Evolutionary conservation across 2,113 vertebrate genomes (phyloP).

Genomic region (Anseranas semipalmata): DNA sequence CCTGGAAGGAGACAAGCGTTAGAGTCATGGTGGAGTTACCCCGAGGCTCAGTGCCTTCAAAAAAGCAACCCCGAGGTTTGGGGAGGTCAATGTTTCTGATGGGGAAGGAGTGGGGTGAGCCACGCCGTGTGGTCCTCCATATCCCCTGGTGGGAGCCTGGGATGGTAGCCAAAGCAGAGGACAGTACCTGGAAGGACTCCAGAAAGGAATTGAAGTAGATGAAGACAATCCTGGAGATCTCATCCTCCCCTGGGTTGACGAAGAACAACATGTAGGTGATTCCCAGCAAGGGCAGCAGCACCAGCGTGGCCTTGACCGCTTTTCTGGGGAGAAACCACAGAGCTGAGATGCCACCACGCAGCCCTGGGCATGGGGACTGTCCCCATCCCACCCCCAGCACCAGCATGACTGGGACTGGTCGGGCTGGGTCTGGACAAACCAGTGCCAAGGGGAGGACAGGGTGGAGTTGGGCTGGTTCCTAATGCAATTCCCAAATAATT

Average conservation of each 20-base stretch:
- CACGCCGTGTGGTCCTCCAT: background rate
- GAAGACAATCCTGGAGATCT: conserved; percentile 93
- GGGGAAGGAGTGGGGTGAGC: rapidly evolving
- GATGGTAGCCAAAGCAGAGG: background rate
- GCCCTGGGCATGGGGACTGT: background rate
- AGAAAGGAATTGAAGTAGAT: conserved; percentile 98
- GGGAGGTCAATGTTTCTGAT: background rate
- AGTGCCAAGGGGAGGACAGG: rapidly evolving
- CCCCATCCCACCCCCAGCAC: background rate
- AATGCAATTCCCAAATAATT: background rate
- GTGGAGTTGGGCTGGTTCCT: background rate
- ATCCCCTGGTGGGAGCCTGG: background rate
- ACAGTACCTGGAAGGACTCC: conserved; percentile 93
- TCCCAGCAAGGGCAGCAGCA: conserved; percentile 94
- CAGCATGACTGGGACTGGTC: background rate
- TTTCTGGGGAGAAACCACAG: conserved; percentile 77
- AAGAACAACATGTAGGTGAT: conserved; percentile 99
- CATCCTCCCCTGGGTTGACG: conserved; percentile 95
- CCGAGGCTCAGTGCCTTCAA: background rate
- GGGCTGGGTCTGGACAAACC: background rate
- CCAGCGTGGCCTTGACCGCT: conserved; percentile 96
- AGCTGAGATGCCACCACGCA: background rate
- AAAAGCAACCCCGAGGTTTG: background rate
- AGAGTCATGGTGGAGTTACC: background rate
- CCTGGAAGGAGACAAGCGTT: conserved; percentile 75